These are phyloP conservation scores for Ophraella communa DNA, from an alignment of 2,888 invertebrate species.

Conservation along the genomic window DNA sequence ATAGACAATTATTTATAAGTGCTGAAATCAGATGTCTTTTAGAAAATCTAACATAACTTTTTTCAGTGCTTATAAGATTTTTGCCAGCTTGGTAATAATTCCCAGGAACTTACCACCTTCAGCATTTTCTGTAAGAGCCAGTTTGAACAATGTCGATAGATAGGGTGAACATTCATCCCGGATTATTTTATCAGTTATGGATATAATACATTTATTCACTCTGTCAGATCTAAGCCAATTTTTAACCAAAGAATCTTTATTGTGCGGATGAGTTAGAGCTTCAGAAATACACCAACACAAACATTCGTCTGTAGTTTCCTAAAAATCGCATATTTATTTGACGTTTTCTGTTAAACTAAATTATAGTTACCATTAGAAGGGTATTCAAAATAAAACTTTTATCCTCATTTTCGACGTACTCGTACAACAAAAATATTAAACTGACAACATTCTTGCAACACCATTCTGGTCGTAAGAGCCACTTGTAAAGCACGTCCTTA, in stretches of 20 bases:
- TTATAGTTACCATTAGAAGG: conserved; percentile 61
- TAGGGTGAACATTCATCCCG: conserved; percentile 51
- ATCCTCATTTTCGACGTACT: conserved; percentile 63
- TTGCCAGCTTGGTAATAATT: no score
- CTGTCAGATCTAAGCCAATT: conserved; percentile 61
- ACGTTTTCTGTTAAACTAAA: conserved; percentile 5
- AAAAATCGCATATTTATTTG: conserved; percentile 24
- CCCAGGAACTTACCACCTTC: conserved; percentile 59
- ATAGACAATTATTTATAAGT: no score
- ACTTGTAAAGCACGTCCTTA: conserved; percentile 52
- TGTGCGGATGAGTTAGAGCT: conserved; percentile 60
- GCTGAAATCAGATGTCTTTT: no score
- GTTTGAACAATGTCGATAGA: conserved; percentile 52
- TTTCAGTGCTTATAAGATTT: no score
- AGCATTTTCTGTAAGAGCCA: conserved; percentile 55
- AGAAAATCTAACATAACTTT: no score
- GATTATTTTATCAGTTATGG: conserved; percentile 54
- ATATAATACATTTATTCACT: conserved; percentile 59
- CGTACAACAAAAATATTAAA: conserved; percentile 68
- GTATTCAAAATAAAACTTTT: conserved; percentile 65
- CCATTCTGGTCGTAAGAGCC: conserved; percentile 64
- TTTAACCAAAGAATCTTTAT: conserved; percentile 55
- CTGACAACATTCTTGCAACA: conserved; percentile 66
- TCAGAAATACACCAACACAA: conserved; percentile 60
- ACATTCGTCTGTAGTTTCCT: conserved; percentile 48